Evolutionary conservation across 2,888 invertebrate genomes (phyloP).

Genomic region (Thera obeliscata): DNA sequence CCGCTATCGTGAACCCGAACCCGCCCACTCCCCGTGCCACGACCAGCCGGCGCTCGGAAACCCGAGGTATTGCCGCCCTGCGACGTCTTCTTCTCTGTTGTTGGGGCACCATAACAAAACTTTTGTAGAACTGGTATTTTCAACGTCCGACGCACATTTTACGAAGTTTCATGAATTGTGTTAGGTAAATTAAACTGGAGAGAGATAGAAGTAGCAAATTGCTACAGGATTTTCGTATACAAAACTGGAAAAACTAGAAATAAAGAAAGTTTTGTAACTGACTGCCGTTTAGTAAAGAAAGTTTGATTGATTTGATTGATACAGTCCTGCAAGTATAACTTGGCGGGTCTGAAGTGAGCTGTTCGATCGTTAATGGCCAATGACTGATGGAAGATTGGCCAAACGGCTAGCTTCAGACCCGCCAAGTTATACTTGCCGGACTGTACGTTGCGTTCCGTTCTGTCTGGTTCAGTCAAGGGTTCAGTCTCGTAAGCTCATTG

Average conservation of each 20-base stretch:
- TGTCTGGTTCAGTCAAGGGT: too few relatives aligned
- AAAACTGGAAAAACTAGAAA: slow-evolving; percentile 78
- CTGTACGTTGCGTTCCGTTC: slow-evolving; percentile 48
- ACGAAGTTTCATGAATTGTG: slow-evolving; percentile 30
- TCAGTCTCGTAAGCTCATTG: too few relatives aligned
- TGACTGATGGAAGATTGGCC: too few relatives aligned
- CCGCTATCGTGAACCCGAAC: slow-evolving; percentile 99
- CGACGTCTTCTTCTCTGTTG: slow-evolving; percentile 78
- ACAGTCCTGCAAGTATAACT: too few relatives aligned
- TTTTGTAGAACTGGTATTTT: slow-evolving; percentile 46
- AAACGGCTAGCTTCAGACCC: too few relatives aligned
- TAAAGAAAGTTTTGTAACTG: slow-evolving; percentile 66
- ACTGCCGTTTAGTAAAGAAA: slow-evolving; percentile 72
- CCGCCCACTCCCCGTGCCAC: slow-evolving; percentile 94
- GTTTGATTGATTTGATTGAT: slow-evolving; percentile 45
- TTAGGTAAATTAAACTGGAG: slow-evolving; percentile 15
- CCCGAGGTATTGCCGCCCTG: slow-evolving; percentile 67
- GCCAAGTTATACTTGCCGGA: too few relatives aligned
- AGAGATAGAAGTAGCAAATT: slow-evolving; percentile 12
- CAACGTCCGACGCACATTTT: slow-evolving; percentile 43
- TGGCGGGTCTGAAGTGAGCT: too few relatives aligned
- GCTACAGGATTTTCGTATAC: slow-evolving; percentile 46
- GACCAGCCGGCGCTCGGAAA: slow-evolving; percentile 92
- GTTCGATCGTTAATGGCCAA: too few relatives aligned
- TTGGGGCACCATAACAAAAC: slow-evolving; percentile 74